Conservation (phyloP, 2,113 vertebrate species). For the Choloepus hoffmanni region DNA sequence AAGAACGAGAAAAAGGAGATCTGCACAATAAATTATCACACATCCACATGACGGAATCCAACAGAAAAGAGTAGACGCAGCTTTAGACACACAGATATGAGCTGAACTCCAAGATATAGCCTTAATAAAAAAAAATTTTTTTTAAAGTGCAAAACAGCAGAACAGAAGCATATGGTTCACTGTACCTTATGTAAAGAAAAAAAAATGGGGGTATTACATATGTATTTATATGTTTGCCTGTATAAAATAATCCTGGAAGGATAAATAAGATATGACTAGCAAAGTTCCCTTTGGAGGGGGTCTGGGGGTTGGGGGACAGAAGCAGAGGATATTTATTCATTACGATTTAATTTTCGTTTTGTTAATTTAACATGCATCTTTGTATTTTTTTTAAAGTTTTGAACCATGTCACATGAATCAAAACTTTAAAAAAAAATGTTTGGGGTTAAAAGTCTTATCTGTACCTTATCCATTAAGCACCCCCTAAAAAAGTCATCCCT, state of each 20-base stretch:
- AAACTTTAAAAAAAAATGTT: neutral
- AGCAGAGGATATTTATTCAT: neutral
- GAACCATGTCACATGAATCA: neutral
- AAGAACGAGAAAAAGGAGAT: neutral
- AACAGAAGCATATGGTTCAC: neutral
- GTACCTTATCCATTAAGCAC: neutral
- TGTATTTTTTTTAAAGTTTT: neutral
- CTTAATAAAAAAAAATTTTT: neutral
- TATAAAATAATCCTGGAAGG: neutral
- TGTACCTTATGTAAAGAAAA: neutral
- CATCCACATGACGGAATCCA: rapidly evolving
- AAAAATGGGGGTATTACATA: neutral
- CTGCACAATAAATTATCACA: neutral
- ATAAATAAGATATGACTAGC: neutral
- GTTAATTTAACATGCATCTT: neutral
- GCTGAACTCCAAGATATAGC: neutral
- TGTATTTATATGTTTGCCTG: neutral
- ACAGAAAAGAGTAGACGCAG: neutral
- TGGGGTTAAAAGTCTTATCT: neutral
- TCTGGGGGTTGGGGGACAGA: neutral
- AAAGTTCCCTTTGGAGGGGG: neutral
- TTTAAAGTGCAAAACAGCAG: neutral
- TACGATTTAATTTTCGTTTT: neutral
- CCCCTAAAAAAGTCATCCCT: neutral
- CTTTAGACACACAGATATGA: neutral